phyloP scores from a whole-genome alignment of 2,888 invertebrate species.

The Euzophera pinguis region DNA sequence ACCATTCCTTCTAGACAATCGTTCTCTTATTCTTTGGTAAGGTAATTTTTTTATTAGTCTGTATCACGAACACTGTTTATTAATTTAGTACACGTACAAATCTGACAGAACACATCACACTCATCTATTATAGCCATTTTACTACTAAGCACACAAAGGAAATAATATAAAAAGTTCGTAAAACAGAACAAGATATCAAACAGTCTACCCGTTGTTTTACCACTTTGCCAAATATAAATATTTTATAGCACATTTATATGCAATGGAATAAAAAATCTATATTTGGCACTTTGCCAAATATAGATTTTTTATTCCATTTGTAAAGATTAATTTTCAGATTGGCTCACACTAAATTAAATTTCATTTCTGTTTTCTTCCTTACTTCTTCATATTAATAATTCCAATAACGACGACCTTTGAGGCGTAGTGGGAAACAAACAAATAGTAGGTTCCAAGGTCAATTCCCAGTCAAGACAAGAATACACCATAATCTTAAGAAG shows the following conservation, averaged over 20 bases:
- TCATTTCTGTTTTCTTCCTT: no score
- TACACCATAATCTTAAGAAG: no score
- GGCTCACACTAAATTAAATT: not conserved
- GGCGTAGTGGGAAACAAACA: no score
- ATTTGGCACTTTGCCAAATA: no score
- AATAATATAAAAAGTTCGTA: conserved; percentile 13
- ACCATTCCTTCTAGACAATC: no score
- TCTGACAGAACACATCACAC: not conserved
- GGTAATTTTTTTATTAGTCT: no score
- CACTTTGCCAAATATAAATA: conserved; percentile 8
- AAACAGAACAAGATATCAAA: conserved; percentile 11
- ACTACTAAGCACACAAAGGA: conserved; percentile 3
- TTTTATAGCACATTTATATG: conserved; percentile 7
- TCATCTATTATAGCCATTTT: not conserved
- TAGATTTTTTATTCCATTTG: conserved; percentile 1
- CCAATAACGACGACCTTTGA: no score
- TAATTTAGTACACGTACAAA: not conserved
- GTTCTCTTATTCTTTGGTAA: no score
- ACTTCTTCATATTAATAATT: no score
- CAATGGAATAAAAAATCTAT: no score
- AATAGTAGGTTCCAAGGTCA: no score
- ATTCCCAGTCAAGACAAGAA: no score
- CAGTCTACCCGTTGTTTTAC: conserved; percentile 10
- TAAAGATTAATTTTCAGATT: not conserved
- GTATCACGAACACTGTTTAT: not conserved